Base-by-base conservation (phyloP, 2,888 invertebrate genomes). In the Parascotia fuliginaria region DNA sequence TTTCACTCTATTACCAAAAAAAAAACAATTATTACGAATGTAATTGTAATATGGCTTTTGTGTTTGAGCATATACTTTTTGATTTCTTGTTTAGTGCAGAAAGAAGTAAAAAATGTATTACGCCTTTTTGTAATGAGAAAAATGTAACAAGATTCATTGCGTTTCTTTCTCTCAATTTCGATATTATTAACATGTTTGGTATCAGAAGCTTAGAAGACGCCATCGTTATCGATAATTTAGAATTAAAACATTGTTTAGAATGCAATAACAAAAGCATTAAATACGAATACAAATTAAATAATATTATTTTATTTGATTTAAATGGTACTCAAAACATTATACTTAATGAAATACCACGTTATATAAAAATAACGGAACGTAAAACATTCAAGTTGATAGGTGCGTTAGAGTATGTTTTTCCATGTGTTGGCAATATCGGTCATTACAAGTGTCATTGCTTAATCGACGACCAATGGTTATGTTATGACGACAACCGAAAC, bases 11-110 rank as follows among this genome's bases (percentile, higher is more conserved):
- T 47, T 47, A 47, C 47, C 13, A 47, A 36, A 47, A 34, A 34
- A 36, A 47, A 42, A 42, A 48, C 48, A 48, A 48, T 48, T 38
- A 36, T 32, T 48, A 42, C 38, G 48, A 38, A 48, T 48, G 49
- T 22, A 39, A 49, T 49, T 19, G 49, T 49, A 49, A 49, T 49
- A 49, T 49, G 49, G 49, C 49, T 49, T 49, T 49, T 48, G 32
- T 48, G 31, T 48, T 48, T 48, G 40, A 40, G 28, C 46, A 46
- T 28, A 39, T 45, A 33, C 45, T 45, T 45, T 39, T 40, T 36
- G 36, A 41, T 36, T 41, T 36, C 36, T 42, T 37, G 42, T 48
- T 24, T 37, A 48, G 47, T 48, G 47, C 37, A 22, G 16, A 48
- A 37, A 22, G 36, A 42, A 48, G 22, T 42, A 48, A 48, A 42